phyloP scores from a whole-genome alignment of 2,113 vertebrate genomes.

The Cairina moschata region DNA sequence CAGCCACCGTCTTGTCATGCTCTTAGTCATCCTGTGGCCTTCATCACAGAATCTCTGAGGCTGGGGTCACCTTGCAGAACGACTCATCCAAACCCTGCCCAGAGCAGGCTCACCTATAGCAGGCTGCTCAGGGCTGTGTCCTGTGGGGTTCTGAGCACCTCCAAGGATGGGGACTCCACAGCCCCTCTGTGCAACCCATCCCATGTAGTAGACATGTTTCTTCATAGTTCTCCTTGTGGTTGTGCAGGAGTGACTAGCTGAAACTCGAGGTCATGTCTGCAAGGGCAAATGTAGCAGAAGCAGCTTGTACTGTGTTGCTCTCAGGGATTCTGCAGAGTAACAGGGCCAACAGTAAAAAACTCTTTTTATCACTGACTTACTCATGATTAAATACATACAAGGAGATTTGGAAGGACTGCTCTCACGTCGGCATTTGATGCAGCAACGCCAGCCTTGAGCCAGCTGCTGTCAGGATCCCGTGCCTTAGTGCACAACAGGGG shows the following conservation, averaged over 20 bases:
- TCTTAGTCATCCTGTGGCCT: not conserved
- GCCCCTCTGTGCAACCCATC: not conserved
- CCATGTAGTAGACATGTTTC: not conserved
- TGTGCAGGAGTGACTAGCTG: not conserved
- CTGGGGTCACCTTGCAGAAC: not conserved
- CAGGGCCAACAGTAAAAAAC: not conserved
- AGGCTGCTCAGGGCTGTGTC: not conserved
- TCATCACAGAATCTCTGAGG: not conserved
- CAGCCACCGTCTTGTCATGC: not conserved
- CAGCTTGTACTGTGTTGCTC: not conserved
- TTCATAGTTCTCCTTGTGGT: accelerated
- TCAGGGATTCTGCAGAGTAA: not conserved
- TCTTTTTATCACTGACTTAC: not conserved
- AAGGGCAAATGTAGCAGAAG: not conserved
- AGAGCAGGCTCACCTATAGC: not conserved
- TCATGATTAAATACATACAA: slow-evolving; percentile 21
- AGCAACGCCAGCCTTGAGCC: not conserved
- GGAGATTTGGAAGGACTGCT: slow-evolving; percentile 10
- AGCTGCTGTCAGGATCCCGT: not conserved
- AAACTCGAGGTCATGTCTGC: not conserved
- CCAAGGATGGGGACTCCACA: not conserved
- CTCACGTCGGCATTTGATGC: not conserved
- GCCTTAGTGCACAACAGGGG: not conserved
- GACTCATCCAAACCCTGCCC: not conserved
- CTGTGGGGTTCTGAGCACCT: not conserved